These are phyloP conservation scores for Pycnomerus fuliginosus DNA, from an alignment of 2,888 invertebrate species.

Conservation along the genomic window DNA sequence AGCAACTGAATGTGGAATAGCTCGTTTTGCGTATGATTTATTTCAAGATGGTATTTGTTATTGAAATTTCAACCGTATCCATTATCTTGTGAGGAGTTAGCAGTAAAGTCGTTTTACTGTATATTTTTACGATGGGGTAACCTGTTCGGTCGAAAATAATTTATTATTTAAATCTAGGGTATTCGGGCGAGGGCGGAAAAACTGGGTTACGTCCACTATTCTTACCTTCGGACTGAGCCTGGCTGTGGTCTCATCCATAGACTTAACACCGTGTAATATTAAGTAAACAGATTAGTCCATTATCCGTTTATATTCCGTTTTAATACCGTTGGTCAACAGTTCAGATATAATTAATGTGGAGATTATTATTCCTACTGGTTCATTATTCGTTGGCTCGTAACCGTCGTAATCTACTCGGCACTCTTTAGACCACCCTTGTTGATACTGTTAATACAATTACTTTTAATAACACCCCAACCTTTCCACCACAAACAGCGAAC, in stretches of 20 bases:
- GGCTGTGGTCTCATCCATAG: constrained; percentile 31
- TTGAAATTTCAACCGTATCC: constrained; percentile 7
- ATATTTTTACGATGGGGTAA: constrained; percentile 6
- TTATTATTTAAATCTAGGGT: constrained; percentile 33
- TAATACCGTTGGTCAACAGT: constrained; percentile 49
- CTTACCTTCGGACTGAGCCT: not conserved
- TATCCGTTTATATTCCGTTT: constrained; percentile 45
- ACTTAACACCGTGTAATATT: constrained; percentile 43
- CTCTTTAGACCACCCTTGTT: constrained; percentile 24
- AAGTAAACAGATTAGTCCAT: constrained; percentile 50
- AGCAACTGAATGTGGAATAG: constrained; percentile 4
- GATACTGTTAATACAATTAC: constrained; percentile 27
- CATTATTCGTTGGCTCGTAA: constrained; percentile 34
- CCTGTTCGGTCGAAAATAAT: constrained; percentile 28
- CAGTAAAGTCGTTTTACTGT: constrained; percentile 14
- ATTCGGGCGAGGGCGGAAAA: constrained; percentile 24
- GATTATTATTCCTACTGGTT: constrained; percentile 45
- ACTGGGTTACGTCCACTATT: too few relatives aligned
- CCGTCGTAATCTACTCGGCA: constrained; percentile 25
- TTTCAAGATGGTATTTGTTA: constrained; percentile 10
- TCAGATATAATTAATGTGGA: constrained; percentile 47
- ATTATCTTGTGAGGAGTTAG: constrained; percentile 10
- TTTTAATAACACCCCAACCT: constrained; percentile 22
- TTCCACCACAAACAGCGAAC: constrained; percentile 9
- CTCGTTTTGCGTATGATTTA: constrained; percentile 14